Evolutionary conservation across 2,888 invertebrate species (phyloP).

Genomic region (Allophyes oxyacanthae): DNA sequence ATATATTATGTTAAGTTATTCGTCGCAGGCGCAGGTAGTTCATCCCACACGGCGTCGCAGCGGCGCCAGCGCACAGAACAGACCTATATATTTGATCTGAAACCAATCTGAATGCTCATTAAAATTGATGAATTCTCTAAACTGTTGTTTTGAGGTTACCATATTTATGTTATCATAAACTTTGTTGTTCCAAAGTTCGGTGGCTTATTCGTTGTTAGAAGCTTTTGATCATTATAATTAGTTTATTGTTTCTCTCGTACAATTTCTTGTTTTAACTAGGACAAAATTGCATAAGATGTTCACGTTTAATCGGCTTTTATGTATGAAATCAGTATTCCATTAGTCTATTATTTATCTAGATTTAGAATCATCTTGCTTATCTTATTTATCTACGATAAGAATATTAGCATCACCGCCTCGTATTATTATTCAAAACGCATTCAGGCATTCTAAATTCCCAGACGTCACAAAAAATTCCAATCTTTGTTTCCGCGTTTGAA

Average conservation of each 20-base stretch:
- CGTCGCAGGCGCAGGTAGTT: slow-evolving; percentile 57
- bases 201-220: slow-evolving; percentile 34
- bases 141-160: slow-evolving; percentile 51
- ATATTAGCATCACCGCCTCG: neutral
- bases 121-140: slow-evolving; percentile 57
- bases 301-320: slow-evolving; percentile 2
- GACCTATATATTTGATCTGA: slow-evolving; percentile 52
- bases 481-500: slow-evolving; percentile 35
- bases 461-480: slow-evolving; percentile 17
- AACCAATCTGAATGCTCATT: slow-evolving; percentile 57
- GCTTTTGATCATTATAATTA: slow-evolving; percentile 35
- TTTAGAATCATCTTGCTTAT: neutral
- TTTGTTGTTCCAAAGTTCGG: slow-evolving; percentile 1
- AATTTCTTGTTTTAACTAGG: slow-evolving; percentile 29
- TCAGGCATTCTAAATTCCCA: slow-evolving; percentile 22
- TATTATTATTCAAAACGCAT: slow-evolving; percentile 31
- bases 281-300: slow-evolving; percentile 17
- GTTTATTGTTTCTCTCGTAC: slow-evolving; percentile 36
- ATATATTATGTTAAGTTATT: slow-evolving; percentile 58
- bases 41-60: slow-evolving; percentile 61
- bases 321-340: slow-evolving; percentile 7
- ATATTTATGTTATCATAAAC: slow-evolving; percentile 48
- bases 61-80: slow-evolving; percentile 56
- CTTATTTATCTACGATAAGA: slow-evolving; percentile 10
- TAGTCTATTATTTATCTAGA: neutral